Percentiles rank a stretch among this genome's conserved stretches.
phyloP scores from a whole-genome alignment of 2,113 vertebrate species.

The Verasper variegatus region DNA sequence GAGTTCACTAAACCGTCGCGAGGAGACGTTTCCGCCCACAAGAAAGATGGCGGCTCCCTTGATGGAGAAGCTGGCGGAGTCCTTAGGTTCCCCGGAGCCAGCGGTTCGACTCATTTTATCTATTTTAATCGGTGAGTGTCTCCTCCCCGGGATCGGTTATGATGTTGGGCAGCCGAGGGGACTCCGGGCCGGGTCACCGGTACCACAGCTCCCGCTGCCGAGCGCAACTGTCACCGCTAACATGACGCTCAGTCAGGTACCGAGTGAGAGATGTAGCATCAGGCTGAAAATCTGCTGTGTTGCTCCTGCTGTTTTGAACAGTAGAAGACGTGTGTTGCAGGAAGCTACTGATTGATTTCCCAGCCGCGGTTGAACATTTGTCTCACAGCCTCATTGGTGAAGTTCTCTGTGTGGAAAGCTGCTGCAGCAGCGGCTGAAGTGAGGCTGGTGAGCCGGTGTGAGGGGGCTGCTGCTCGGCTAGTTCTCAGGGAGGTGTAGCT shows the following conservation, averaged over 20 bases:
- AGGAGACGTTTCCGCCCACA: slow-evolving; percentile 82
- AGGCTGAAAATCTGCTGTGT: slow-evolving; percentile 3
- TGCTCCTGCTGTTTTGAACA: background rate
- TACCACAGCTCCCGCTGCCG: background rate
- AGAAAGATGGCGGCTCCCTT: slow-evolving; percentile 86
- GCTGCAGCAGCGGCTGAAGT: background rate
- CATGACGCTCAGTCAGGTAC: slow-evolving; percentile 25
- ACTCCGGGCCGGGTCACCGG: background rate
- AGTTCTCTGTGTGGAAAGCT: too few relatives aligned
- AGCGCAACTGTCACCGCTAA: slow-evolving; percentile 48
- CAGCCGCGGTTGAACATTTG: too few relatives aligned
- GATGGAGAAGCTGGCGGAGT: slow-evolving; percentile 84
- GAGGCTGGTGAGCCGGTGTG: background rate
- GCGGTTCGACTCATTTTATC: slow-evolving; percentile 92
- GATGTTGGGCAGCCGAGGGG: too few relatives aligned
- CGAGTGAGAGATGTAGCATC: slow-evolving; percentile 5
- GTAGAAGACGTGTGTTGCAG: too few relatives aligned
- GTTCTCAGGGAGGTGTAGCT: background rate
- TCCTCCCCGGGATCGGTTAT: background rate
- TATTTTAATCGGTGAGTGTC: slow-evolving; percentile 89
- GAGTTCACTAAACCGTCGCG: slow-evolving; percentile 60
- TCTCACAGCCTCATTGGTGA: too few relatives aligned
- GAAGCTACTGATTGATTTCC: too few relatives aligned
- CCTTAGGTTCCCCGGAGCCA: slow-evolving; percentile 90
- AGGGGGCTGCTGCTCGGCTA: background rate